These are phyloP conservation scores for Drosophila gaucha DNA, from an alignment of 2,888 invertebrate genomes.

Conservation along the genomic window DNA sequence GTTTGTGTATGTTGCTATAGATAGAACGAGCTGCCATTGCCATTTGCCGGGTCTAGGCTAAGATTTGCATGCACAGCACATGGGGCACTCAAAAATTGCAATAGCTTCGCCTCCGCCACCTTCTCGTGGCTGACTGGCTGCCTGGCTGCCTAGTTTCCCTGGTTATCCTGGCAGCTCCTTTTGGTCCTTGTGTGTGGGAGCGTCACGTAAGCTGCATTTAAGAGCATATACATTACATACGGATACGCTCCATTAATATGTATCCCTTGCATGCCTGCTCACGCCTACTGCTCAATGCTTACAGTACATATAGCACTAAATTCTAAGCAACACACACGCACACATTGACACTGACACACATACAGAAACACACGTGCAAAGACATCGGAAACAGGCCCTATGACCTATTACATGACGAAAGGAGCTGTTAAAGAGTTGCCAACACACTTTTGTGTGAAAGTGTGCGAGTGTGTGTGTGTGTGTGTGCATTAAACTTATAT, in stretches of 20 bases:
- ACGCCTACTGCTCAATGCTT: conserved; percentile 65
- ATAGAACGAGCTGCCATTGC: conserved; percentile 47
- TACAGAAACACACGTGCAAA: conserved; percentile 17
- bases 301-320: conserved; percentile 47
- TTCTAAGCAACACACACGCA: conserved; percentile 41
- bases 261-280: conserved; percentile 73
- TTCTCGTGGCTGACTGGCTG: too few species aligned
- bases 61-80: conserved; percentile 76
- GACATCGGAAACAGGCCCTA: conserved; percentile 44
- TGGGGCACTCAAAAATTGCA: conserved; percentile 68
- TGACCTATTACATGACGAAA: conserved; percentile 78
- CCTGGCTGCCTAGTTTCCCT: conserved; percentile 25
- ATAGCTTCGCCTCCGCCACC: conserved; percentile 42
- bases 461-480: conserved; percentile 4
- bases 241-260: conserved; percentile 81
- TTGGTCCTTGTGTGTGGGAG: conserved; percentile 34
- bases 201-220: conserved; percentile 81
- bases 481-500: conserved; percentile 47
- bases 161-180: conserved; percentile 35
- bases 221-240: conserved; percentile 80
- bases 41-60: conserved; percentile 68
- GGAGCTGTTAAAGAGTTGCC: conserved; percentile 69
- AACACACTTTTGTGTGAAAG: conserved; percentile 26
- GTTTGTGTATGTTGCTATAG: conserved; percentile 23
- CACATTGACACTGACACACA: conserved; percentile 18